Evolutionary conservation across 2,888 invertebrate species (phyloP).

Genomic region (Oscheius onirici): DNA sequence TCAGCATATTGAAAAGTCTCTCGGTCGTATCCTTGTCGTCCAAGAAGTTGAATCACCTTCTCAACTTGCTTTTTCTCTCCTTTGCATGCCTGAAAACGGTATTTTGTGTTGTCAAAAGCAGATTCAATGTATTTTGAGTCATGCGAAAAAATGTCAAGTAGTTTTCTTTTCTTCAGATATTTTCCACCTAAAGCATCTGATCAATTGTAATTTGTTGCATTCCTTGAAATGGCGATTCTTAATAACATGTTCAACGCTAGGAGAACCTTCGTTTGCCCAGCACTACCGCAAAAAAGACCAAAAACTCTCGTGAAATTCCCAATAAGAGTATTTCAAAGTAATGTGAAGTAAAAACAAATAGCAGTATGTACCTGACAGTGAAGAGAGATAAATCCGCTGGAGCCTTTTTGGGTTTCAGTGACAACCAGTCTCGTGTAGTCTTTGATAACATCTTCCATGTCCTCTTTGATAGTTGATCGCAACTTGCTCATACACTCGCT

Average conservation of each 20-base stretch:
- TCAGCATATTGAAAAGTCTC: conserved; percentile 26
- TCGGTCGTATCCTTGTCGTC: conserved; percentile 33
- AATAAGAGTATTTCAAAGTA: too few species aligned
- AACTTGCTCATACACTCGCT: conserved; percentile 33
- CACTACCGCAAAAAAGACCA: too few species aligned
- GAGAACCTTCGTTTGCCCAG: too few species aligned
- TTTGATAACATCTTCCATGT: conserved; percentile 20
- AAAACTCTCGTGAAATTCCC: too few species aligned
- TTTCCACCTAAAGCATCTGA: too few species aligned
- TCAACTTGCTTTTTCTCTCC: conserved; percentile 33
- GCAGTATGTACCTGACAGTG: conserved; percentile 22
- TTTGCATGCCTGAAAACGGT: conserved; percentile 42
- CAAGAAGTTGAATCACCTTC: conserved; percentile 41
- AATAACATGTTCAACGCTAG: too few species aligned
- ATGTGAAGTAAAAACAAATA: too few species aligned
- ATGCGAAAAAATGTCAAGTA: too few species aligned
- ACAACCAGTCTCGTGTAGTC: conserved; percentile 4
- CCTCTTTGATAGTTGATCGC: conserved; percentile 17
- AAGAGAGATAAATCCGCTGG: not conserved
- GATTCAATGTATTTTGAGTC: too few species aligned
- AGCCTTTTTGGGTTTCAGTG: not conserved
- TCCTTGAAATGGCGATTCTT: too few species aligned
- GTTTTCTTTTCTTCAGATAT: too few species aligned
- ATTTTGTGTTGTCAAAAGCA: not conserved
- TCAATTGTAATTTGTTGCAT: too few species aligned